Conservation (phyloP, 2,797 vertebrate species). For the Sebastes baramenuke region DNA sequence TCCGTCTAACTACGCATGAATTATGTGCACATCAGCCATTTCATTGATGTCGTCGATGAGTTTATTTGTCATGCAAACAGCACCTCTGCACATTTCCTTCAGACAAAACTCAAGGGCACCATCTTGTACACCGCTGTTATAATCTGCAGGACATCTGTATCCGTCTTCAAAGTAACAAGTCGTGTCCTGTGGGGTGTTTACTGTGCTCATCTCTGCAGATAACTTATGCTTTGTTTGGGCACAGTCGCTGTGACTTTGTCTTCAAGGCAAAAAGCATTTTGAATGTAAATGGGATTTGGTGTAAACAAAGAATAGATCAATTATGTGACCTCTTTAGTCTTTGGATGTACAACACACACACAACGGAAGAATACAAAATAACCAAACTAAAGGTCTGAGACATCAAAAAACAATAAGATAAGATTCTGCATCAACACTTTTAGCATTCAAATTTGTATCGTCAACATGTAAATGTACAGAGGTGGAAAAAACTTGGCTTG, state of each 20-base stretch:
- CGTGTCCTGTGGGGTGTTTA: neutral
- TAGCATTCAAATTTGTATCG: neutral
- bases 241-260: slow-evolving; percentile 22
- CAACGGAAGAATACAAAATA: neutral
- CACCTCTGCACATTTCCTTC: neutral
- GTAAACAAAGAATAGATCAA: slow-evolving; percentile 55
- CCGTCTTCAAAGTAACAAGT: neutral
- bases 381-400: neutral
- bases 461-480: neutral
- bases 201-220: slow-evolving; percentile 1
- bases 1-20: neutral
- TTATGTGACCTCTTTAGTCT: slow-evolving; percentile 7
- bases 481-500: neutral
- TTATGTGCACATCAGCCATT: neutral
- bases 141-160: slow-evolving; percentile 24
- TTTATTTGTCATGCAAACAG: slow-evolving; percentile 11
- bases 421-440: neutral
- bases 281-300: slow-evolving; percentile 52
- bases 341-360: neutral
- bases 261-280: slow-evolving; percentile 29
- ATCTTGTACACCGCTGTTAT: neutral
- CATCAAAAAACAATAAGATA: neutral
- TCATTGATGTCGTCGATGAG: neutral
- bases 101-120: neutral
- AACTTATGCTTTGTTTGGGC: neutral